Base-by-base conservation (phyloP, 2,888 invertebrate species). In the Thalpophila matura region DNA sequence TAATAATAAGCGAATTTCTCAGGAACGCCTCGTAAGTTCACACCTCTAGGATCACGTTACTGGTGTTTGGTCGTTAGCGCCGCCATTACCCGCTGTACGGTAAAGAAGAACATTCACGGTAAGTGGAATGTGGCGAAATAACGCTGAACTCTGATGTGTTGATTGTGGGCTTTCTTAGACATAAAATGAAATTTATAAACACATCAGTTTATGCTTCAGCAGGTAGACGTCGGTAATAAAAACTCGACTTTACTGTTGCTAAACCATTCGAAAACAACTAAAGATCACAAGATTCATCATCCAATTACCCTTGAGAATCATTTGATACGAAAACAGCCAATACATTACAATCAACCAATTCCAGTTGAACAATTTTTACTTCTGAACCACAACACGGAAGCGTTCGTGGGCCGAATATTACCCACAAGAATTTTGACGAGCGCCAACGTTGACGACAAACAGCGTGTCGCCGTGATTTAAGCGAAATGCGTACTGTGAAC, bases 1-100 rank as follows among this genome's bases (percentile, higher is more conserved):
- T 79, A 85, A 82, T 85, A 84, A 83, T 84, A 83, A 80, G 77
- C 76, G 53, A 78, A 80, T 84, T 82, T 85, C 88, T 74, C 27
- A 67, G 84, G 80, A 85, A 74, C 68, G 55, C 57, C 71, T 75
- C 56, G 71, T 78, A 70, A 70, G 76, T 87, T 86, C 82, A 84
- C 86, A 87, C 85, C 83, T 84, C 80, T 67, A 56, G 60, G 83
- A 84, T 87, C 86, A 79, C 71, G 76, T 88, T 86, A 82, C 86
- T 59, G 65, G 50, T 68, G 69, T 74, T 72, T 71, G 66, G 74
- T 83, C 81, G 84, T 87, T 86, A 85, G 80, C 77, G 78, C 59
- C 71, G 69, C 71, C 68, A 73, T 80, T 74, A 77, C 68, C 54
- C 61, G 53, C 37, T 51, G 60, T 42, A 65, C 56, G 45, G 61